Percentiles rank a stretch among this genome's conserved stretches.
phyloP scores from a whole-genome alignment of 2,797 vertebrate genomes.

The Phataginus tetradactyla region DNA sequence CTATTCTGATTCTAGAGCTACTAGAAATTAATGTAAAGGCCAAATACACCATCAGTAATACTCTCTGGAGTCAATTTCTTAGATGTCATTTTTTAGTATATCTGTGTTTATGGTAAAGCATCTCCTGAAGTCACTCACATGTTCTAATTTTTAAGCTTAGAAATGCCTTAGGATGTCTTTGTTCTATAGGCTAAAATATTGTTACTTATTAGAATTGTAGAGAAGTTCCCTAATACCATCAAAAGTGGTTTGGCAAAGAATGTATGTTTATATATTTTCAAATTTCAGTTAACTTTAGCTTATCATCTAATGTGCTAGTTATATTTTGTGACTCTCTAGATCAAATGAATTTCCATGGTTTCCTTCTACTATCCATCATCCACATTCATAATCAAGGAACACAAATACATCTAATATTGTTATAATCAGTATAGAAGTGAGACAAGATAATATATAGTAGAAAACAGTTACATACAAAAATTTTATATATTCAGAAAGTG shows the following conservation, averaged over 20 bases:
- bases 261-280: not conserved
- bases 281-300: slow-evolving; percentile 4
- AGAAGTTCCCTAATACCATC: not conserved
- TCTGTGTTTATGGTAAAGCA: not conserved
- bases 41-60: not conserved
- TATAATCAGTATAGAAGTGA: not conserved
- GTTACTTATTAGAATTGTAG: not conserved
- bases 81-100: not conserved
- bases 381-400: not conserved
- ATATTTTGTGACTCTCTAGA: not conserved
- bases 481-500: not conserved
- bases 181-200: not conserved
- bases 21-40: not conserved
- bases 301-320: not conserved
- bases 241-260: not conserved
- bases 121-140: not conserved
- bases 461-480: not conserved
- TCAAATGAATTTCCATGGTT: not conserved
- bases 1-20: not conserved
- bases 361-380: not conserved
- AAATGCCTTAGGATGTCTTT: not conserved
- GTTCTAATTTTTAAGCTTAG: not conserved
- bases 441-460: not conserved
- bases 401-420: not conserved
- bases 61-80: not conserved